Evolutionary conservation across 2,797 vertebrate genomes (phyloP), one percentile per base, ranked within the genome.

Genomic region (Cuculus canorus): DNA sequence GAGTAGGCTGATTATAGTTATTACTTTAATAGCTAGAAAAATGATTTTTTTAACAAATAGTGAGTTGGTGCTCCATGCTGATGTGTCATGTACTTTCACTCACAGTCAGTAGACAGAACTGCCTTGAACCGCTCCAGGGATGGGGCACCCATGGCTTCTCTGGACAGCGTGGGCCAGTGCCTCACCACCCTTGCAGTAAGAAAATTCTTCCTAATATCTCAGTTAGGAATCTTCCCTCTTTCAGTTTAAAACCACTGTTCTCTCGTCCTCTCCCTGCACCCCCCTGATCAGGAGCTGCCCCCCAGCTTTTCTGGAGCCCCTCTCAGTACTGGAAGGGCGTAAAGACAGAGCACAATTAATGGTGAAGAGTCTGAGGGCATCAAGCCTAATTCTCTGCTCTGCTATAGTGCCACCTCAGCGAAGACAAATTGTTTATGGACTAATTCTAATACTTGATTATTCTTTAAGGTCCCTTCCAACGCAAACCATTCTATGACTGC

Each of bases 11-110:
- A 97, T 97, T 91, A 91, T 45, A 93, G 93, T 95, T 96, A 96
- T 97, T 97, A 97, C 69, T 86, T 73, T 89, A 96, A 97, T 73
- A 77, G 93, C 70, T 95, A 94, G 91, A 68, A 94, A 97, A 96
- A 96, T 89, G 56, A 92, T 84, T 95, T 97, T 93, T 93, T 59
- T 89, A 87, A 94, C 76, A 86, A 94, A 96, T 13, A 86, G 64
- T 19, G 12, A 91, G 76, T 76, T 86, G 79, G 94, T 57, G 12
- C 89, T 39, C 17, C 66, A 13, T 50, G 88, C 79, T 41, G 82
- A 79, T n/a, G 43, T 69, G 65, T 64, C 65, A 71, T 23, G 13
- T 56, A 27, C 86, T 50, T 88, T 93, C 83, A 37, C 57, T 60
- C 37, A 24, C n/a, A 78, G 72, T 88, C 56, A 30, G 16, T 23